A percentile compares a stretch with the other conserved stretches of the same genome.
Evolutionary conservation across 1,140 invertebrate species (phyloP).

Genomic region (Chironomus striatipennis): DNA sequence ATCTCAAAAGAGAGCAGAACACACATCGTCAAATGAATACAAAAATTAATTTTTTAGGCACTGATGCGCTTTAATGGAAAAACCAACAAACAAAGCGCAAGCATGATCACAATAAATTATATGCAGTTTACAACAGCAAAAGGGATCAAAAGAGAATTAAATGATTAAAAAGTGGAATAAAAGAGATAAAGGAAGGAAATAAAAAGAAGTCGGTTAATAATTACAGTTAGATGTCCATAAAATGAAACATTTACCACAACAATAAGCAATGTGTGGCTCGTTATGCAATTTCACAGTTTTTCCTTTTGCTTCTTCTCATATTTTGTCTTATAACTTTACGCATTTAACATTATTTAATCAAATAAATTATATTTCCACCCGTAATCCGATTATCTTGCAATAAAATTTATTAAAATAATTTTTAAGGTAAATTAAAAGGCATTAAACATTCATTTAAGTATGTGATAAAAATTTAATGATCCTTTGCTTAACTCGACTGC

Average conservation of each 20-base stretch:
- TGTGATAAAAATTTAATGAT: too few species aligned
- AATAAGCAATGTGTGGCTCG: neutral
- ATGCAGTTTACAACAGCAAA: neutral
- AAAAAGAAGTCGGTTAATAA: slow-evolving; percentile 14
- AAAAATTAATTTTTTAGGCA: neutral
- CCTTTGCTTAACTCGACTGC: too few species aligned
- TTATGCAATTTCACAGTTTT: neutral
- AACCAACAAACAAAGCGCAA: slow-evolving; percentile 20
- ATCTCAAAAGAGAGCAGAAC: slow-evolving; percentile 1
- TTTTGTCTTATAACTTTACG: too few species aligned
- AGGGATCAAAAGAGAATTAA: neutral
- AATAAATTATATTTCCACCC: neutral
- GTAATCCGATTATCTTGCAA: neutral
- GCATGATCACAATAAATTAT: neutral
- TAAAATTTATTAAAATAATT: too few species aligned
- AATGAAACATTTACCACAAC: neutral
- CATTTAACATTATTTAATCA: too few species aligned
- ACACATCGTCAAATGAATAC: neutral
- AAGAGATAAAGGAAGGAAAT: neutral
- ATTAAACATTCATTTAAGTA: too few species aligned
- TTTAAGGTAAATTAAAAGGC: too few species aligned
- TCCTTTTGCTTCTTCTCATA: neutral
- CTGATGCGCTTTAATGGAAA: slow-evolving; percentile 16
- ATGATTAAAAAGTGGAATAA: neutral
- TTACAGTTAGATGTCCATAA: slow-evolving; percentile 16